These are phyloP conservation scores for Oligia strigilis DNA, from an alignment of 2,888 invertebrate genomes.

Conservation along the genomic window DNA sequence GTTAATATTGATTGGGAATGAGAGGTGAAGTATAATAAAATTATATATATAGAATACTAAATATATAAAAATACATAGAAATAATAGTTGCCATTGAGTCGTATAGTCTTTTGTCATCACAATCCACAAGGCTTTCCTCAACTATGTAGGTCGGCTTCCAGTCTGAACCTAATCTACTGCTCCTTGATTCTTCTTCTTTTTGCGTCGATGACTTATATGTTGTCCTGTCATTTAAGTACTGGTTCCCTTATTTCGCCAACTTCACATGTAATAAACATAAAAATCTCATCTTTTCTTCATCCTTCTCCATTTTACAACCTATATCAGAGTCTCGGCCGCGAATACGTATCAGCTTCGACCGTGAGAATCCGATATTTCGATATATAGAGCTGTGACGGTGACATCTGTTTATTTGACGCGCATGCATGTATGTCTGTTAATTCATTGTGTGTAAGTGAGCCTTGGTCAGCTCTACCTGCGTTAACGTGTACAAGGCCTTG, in stretches of 20 bases:
- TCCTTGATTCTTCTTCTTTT: too few species aligned
- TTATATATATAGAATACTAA: too few species aligned
- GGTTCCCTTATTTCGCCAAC: background rate
- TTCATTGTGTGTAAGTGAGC: constrained; percentile 47
- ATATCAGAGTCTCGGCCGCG: constrained; percentile 71
- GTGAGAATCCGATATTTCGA: constrained; percentile 82
- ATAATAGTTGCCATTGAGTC: background rate
- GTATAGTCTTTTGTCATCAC: background rate
- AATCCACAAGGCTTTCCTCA: background rate
- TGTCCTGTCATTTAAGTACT: background rate
- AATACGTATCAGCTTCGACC: constrained; percentile 78
- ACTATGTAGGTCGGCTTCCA: background rate
- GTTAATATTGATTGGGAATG: background rate
- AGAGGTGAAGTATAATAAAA: background rate
- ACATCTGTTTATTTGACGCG: constrained; percentile 62
- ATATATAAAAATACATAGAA: background rate
- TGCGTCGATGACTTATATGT: background rate
- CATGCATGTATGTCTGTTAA: constrained; percentile 49
- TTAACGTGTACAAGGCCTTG: constrained; percentile 38
- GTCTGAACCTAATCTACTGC: background rate
- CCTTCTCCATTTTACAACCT: constrained; percentile 63
- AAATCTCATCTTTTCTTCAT: background rate
- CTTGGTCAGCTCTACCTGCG: constrained; percentile 42
- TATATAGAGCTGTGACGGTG: constrained; percentile 53
- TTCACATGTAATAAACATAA: background rate